Evolutionary conservation across 2,797 vertebrate genomes (phyloP).

Genomic region (Ispidina lecontei): DNA sequence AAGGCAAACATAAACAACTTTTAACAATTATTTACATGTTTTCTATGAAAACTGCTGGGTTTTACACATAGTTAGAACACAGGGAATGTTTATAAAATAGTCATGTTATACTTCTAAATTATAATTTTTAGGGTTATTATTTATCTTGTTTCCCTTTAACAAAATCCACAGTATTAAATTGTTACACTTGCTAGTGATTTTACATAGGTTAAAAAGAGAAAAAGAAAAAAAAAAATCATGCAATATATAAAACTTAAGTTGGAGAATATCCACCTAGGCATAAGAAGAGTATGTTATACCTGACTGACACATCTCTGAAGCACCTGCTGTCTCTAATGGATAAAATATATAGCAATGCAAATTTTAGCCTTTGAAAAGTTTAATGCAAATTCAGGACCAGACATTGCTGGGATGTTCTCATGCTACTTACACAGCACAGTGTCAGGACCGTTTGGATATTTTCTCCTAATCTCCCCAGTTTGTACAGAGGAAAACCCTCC

Average conservation of each 20-base stretch:
- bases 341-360: background rate
- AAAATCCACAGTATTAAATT: background rate
- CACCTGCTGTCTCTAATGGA: background rate
- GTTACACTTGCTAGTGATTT: background rate
- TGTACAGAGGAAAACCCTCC: background rate
- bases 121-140: background rate
- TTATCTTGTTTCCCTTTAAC: background rate
- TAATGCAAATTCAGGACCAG: background rate
- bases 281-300: background rate
- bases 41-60: background rate
- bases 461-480: background rate
- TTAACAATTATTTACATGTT: background rate
- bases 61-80: background rate
- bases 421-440: fast-evolving
- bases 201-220: background rate
- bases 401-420: background rate
- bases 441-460: background rate
- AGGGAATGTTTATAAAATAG: background rate
- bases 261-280: background rate
- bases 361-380: background rate
- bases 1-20: background rate
- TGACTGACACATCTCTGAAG: background rate
- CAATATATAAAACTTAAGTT: background rate
- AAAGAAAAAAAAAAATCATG: background rate
- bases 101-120: background rate